Percentiles rank a stretch among this genome's conserved stretches.
Evolutionary conservation across 2,888 invertebrate genomes (phyloP).

Genomic region (Cryptocheilus praepositus): DNA sequence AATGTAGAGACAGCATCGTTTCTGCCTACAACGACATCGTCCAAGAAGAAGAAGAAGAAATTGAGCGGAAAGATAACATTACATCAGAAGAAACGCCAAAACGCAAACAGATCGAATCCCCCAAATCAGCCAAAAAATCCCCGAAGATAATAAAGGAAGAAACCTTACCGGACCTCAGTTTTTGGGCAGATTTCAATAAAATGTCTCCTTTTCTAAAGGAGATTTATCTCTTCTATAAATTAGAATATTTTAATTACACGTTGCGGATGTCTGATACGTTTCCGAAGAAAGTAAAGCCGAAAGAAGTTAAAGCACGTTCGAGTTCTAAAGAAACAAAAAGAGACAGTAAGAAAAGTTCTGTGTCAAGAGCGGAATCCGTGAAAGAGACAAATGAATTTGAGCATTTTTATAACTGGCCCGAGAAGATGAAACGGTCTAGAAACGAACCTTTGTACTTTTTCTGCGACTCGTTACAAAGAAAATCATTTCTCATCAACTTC

Average conservation of each 20-base stretch:
- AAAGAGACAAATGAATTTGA: conserved; percentile 20
- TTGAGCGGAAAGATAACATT: not conserved
- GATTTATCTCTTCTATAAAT: conserved; percentile 54
- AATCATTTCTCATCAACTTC: conserved; percentile 54
- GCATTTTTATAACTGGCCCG: conserved; percentile 31
- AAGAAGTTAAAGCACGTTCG: conserved; percentile 9
- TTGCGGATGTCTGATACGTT: conserved; percentile 31
- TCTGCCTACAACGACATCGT: not conserved
- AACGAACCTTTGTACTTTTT: conserved; percentile 60
- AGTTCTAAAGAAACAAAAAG: conserved; percentile 17
- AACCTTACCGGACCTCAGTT: conserved; percentile 25
- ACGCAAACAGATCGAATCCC: not conserved
- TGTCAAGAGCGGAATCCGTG: not conserved
- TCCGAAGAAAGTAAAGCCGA: conserved; percentile 10
- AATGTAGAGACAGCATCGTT: conserved; percentile 23
- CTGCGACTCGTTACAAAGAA: conserved; percentile 52
- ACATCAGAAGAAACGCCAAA: not conserved
- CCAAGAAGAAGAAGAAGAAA: not conserved
- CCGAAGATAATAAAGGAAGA: not conserved
- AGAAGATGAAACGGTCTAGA: conserved; percentile 29
- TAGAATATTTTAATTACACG: conserved; percentile 49
- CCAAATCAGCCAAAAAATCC: not conserved
- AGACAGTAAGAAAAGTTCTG: conserved; percentile 28
- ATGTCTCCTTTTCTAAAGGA: conserved; percentile 45
- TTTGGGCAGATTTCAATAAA: conserved; percentile 61